These are phyloP conservation scores for Sebastes taczanowskii DNA, from an alignment of 2,797 vertebrate genomes.

Conservation along the genomic window DNA sequence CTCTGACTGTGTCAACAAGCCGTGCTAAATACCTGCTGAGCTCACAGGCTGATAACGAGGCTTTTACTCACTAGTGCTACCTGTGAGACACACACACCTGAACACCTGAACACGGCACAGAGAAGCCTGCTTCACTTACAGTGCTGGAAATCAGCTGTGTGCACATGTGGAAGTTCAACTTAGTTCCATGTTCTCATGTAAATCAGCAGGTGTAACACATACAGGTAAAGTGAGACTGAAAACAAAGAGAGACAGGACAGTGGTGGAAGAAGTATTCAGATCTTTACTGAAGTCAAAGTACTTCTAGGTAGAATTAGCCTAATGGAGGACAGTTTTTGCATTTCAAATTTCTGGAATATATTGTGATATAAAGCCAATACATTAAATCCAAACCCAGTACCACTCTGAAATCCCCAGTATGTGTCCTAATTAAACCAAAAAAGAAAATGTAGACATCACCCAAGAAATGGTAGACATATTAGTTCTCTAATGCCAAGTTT, in stretches of 20 bases:
- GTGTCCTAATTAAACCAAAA: too few relatives aligned
- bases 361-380: too few relatives aligned
- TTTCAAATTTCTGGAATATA: too few relatives aligned
- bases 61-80: neutral
- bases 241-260: neutral
- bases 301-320: neutral
- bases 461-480: too few relatives aligned
- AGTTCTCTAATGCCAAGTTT: too few relatives aligned
- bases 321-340: too few relatives aligned
- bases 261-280: neutral
- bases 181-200: neutral
- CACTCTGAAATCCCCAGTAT: too few relatives aligned
- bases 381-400: too few relatives aligned
- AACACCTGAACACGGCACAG: neutral
- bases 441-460: too few relatives aligned
- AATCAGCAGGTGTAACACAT: neutral
- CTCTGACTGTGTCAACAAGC: slow-evolving; percentile 1
- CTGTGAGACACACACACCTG: neutral
- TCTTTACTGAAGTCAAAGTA: neutral
- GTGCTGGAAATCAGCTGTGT: neutral
- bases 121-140: neutral
- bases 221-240: neutral
- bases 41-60: neutral
- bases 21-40: neutral
- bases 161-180: neutral